Conservation (phyloP, 2,888 invertebrate species). For the Epinotia nisella region DNA sequence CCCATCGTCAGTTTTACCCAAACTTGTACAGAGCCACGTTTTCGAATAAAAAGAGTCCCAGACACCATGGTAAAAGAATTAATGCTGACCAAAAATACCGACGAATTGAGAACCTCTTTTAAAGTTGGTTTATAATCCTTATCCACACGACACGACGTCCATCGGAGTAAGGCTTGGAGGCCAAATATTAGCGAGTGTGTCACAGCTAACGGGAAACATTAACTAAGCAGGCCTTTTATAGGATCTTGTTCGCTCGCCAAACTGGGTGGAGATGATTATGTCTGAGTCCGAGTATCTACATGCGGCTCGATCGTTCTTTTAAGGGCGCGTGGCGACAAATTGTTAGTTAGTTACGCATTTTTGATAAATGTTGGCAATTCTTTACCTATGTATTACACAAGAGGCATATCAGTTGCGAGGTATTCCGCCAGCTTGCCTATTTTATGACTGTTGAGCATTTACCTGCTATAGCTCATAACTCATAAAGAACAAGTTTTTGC, state of each 20-base stretch:
- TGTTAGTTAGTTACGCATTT: constrained; percentile 9
- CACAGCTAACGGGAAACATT: constrained; percentile 67
- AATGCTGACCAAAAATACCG: background rate
- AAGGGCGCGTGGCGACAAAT: constrained; percentile 23
- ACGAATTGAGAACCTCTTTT: background rate
- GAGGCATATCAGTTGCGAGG: no score
- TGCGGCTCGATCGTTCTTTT: constrained; percentile 5
- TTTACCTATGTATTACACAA: background rate
- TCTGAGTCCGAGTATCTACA: constrained; percentile 18
- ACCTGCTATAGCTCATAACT: no score
- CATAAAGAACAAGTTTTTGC: background rate
- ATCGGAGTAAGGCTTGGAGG: constrained; percentile 49
- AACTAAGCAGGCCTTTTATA: constrained; percentile 63
- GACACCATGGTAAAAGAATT: background rate
- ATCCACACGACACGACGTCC: background rate
- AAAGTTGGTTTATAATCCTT: background rate
- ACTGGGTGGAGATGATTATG: constrained; percentile 53
- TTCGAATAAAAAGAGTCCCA: background rate
- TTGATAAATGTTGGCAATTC: background rate
- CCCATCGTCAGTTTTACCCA: background rate
- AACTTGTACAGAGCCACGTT: background rate
- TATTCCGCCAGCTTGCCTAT: background rate
- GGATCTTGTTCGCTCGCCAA: constrained; percentile 58
- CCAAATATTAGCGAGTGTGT: constrained; percentile 62
- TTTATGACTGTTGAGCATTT: background rate